Percentiles rank a stretch among this genome's conserved stretches.
Evolutionary conservation across 2,113 vertebrate species (phyloP).

Genomic region (Cnemophilus loriae): DNA sequence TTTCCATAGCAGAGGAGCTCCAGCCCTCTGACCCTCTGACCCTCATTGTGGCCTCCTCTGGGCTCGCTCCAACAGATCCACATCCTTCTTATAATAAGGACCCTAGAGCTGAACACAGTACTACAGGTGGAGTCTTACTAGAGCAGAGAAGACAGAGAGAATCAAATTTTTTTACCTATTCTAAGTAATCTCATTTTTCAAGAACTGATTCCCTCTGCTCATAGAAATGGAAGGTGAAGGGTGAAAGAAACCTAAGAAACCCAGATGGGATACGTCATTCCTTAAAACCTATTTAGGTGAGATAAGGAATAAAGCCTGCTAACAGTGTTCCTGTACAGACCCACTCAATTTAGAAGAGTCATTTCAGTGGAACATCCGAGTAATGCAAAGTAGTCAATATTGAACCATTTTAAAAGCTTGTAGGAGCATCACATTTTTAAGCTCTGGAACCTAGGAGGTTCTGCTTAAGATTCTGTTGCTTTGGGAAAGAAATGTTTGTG

Average conservation of each 20-base stretch:
- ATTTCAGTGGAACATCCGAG: background rate
- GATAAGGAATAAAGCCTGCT: background rate
- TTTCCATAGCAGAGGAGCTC: background rate
- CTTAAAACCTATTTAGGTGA: background rate
- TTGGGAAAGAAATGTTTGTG: background rate
- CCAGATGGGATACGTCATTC: fast-evolving
- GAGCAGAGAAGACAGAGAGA: background rate
- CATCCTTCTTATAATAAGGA: background rate
- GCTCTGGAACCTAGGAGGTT: background rate
- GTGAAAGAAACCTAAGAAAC: background rate
- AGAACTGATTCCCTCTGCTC: background rate
- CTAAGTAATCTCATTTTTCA: background rate
- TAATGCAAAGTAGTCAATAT: background rate
- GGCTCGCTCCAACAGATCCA: background rate
- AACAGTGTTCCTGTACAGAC: background rate
- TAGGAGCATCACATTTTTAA: background rate
- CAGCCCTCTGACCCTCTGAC: background rate
- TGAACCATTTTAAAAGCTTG: background rate
- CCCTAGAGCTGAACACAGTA: background rate
- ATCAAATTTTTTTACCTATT: background rate
- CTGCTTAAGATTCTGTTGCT: background rate
- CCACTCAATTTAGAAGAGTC: background rate
- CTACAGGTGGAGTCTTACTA: background rate
- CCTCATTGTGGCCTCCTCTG: background rate
- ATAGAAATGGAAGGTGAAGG: background rate